phyloP scores from a whole-genome alignment of 2,888 invertebrate species.

The Spatulosminthurus flaviceps region DNA sequence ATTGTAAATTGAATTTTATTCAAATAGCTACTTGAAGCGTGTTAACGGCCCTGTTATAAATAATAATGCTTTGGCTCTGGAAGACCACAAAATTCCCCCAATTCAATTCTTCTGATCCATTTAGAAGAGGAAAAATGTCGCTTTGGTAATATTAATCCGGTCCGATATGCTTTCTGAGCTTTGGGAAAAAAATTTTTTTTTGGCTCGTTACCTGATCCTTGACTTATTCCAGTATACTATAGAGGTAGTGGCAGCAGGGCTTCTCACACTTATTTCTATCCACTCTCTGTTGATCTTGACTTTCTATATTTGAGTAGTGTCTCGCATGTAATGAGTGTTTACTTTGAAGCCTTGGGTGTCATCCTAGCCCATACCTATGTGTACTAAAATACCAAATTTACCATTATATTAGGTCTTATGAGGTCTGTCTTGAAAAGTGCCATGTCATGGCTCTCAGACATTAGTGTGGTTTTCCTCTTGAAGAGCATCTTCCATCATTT shows the following conservation, averaged over 20 bases:
- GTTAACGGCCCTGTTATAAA: neutral
- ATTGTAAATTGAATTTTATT: neutral
- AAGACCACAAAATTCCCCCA: neutral
- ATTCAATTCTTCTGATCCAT: neutral
- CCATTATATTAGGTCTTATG: too few relatives aligned
- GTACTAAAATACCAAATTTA: too few relatives aligned
- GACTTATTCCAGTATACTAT: neutral
- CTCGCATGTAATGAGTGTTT: neutral
- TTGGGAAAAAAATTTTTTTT: neutral
- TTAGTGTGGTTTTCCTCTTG: too few relatives aligned
- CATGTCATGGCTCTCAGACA: too few relatives aligned
- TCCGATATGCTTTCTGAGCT: neutral
- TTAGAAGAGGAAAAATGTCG: neutral
- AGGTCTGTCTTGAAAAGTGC: too few relatives aligned
- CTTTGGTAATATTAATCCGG: neutral
- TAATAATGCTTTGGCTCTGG: neutral
- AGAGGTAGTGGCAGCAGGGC: too few relatives aligned
- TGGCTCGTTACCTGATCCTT: conserved; percentile 2
- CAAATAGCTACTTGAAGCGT: neutral
- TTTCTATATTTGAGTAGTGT: too few relatives aligned
- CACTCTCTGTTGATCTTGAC: neutral
- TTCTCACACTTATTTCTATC: neutral
- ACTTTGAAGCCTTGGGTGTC: too few relatives aligned
- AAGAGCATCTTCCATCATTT: too few relatives aligned
- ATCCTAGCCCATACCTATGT: too few relatives aligned